phyloP scores from a whole-genome alignment of 2,888 invertebrate genomes.

The Chromoteleia sp. region DNA sequence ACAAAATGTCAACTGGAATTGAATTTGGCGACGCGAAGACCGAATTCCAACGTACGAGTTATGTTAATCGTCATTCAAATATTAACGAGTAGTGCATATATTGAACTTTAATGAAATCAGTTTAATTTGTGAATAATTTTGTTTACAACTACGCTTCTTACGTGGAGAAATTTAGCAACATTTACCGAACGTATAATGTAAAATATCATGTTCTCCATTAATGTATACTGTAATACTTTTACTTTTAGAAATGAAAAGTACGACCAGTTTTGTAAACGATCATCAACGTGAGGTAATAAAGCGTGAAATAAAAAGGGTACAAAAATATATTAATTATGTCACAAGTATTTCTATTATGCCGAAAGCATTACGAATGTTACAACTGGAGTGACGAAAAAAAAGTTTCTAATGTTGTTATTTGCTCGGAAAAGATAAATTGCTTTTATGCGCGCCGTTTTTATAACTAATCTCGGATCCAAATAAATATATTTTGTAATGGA shows the following conservation, averaged over 20 bases:
- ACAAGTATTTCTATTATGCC: conserved; percentile 8
- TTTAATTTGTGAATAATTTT: conserved; percentile 15
- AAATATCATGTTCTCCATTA: conserved; percentile 9
- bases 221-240: conserved; percentile 30
- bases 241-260: conserved; percentile 36
- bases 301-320: background rate
- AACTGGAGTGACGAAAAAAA: background rate
- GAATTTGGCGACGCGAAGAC: conserved; percentile 15
- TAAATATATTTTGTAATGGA: conserved; percentile 44
- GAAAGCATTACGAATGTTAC: background rate
- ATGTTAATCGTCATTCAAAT: conserved; percentile 12
- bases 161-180: conserved; percentile 12
- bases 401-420: background rate
- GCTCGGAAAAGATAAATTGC: conserved; percentile 18
- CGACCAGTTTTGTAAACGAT: conserved; percentile 6
- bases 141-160: conserved; percentile 19
- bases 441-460: conserved; percentile 3
- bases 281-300: conserved; percentile 21
- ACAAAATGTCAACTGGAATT: background rate
- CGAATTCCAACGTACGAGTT: conserved; percentile 14
- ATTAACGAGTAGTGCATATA: conserved; percentile 23
- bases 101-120: conserved; percentile 21
- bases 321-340: conserved; percentile 15
- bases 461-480: conserved; percentile 9
- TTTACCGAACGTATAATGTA: conserved; percentile 8